Evolutionary conservation across 2,113 vertebrate species (phyloP).

Genomic region (Oophaga pumilio): DNA sequence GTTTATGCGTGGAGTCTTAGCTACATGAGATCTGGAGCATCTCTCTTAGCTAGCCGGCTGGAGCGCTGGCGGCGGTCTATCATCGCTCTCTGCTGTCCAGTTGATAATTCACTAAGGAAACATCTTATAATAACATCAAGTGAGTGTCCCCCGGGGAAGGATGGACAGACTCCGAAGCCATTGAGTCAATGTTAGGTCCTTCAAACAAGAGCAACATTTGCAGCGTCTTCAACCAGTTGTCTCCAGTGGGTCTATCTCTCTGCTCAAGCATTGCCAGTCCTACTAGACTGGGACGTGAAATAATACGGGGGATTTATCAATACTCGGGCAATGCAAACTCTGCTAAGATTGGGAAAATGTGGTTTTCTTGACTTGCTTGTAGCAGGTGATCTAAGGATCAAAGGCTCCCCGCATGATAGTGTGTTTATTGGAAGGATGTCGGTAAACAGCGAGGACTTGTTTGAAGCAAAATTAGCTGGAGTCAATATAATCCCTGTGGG

Average conservation of each 20-base stretch:
- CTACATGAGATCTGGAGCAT: not conserved
- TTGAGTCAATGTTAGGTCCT: not conserved
- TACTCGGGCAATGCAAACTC: not conserved
- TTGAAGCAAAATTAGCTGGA: too few relatives aligned
- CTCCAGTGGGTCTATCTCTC: not conserved
- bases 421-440: too few relatives aligned
- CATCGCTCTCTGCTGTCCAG: not conserved
- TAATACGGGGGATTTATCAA: not conserved
- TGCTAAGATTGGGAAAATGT: not conserved
- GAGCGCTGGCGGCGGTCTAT: not conserved
- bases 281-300: not conserved
- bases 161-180: not conserved
- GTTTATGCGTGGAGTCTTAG: not conserved
- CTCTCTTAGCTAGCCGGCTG: not conserved
- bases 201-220: constrained; percentile 22
- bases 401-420: not conserved
- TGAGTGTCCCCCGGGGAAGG: not conserved
- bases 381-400: not conserved
- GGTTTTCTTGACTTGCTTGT: not conserved
- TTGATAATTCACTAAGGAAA: constrained; percentile 35
- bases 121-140: not conserved
- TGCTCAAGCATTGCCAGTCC: not conserved
- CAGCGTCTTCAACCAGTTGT: not conserved
- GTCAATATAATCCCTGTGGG: not conserved
- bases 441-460: too few relatives aligned